Evolutionary conservation across 2,797 vertebrate genomes (phyloP), one percentile per base, ranked within the genome.

Genomic region (Anniella stebbinsi): DNA sequence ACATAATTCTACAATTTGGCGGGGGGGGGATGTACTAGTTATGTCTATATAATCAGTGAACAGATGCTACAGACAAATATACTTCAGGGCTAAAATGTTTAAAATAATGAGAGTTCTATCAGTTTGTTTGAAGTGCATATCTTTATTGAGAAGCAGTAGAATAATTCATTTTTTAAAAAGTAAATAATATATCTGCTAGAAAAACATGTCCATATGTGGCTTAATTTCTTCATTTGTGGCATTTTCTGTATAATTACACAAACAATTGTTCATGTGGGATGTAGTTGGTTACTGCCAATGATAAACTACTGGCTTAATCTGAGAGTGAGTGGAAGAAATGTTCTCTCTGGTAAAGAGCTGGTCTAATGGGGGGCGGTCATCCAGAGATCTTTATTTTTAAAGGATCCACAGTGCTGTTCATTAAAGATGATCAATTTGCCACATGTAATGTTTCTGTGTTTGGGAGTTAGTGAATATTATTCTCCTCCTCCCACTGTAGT

Each of bases 251-350:
- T 89, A 92, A 0, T 23, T 94, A 91, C 91, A 87, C 78, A 89
- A 0, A 0, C 83, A 88, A 87, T 15, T 51, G 8, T 94, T 85
- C 60, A 90, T 0, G 0, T 60, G 25, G 51, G 87, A 63, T 2
- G 0, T 66, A 86, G 36, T 54, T 91, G 91, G 76, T 92, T 81
- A 2, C 1, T 12, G 57, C 89, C 60, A 80, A 83, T 60, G 30
- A 23, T 76, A 88, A 88, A 82, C 94, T 92, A 87, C 87, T 91
- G 66, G 15, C 72, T 88, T 54, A 85, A 92, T n/a, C 70, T 87
- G 80, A 73, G 36, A 87, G 69, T 91, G 67, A 80, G 91, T 2
- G 13, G 90, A 69, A 63, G 90, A 94, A 90, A 93, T 77, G 83
- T 81, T 86, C 23, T 45, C 18, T 30, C 41, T 77, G 75, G 3